phyloP scores from a whole-genome alignment of 92 coral and sea anemone genomes.

The Micromussa lordhowensis region DNA sequence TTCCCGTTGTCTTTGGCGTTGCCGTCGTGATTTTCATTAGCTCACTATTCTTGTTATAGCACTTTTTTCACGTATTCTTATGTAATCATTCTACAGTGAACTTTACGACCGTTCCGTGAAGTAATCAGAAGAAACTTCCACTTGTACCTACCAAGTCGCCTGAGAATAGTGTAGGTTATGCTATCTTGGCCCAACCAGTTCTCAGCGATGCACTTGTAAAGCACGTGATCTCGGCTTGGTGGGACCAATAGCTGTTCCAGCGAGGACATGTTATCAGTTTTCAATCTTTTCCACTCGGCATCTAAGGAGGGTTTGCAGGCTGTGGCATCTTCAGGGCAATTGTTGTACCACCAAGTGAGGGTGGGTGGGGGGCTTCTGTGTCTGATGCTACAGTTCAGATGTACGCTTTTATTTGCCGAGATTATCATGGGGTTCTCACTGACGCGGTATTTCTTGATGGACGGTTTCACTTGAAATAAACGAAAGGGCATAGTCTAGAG shows the following conservation, averaged over 20 bases:
- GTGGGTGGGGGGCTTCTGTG: conserved; percentile 68
- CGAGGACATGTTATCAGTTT: conserved; percentile 2
- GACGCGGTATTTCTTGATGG: conserved; percentile 39
- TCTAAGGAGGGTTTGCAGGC: conserved; percentile 48
- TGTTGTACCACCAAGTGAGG: conserved; percentile 70
- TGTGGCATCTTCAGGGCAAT: conserved; percentile 29
- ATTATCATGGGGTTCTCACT: conserved; percentile 22
- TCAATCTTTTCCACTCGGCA: conserved; percentile 40
- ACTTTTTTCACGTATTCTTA: too few species aligned
- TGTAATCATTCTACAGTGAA: too few species aligned
- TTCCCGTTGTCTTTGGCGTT: too few species aligned
- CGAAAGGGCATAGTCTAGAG: background rate
- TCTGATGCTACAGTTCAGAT: conserved; percentile 49
- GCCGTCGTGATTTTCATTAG: too few species aligned
- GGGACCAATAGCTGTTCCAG: conserved; percentile 14
- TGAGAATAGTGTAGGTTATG: conserved; percentile 49
- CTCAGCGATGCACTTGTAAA: conserved; percentile 73
- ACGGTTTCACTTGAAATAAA: conserved; percentile 65
- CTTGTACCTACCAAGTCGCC: conserved; percentile 23
- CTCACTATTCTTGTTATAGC: too few species aligned
- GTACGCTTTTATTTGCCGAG: conserved; percentile 33
- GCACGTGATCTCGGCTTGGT: conserved; percentile 39
- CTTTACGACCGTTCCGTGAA: background rate
- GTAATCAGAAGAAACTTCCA: too few species aligned
- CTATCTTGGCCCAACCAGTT: conserved; percentile 67